Conservation (phyloP, 2,888 invertebrate genomes). For the Phengaris alcon region DNA sequence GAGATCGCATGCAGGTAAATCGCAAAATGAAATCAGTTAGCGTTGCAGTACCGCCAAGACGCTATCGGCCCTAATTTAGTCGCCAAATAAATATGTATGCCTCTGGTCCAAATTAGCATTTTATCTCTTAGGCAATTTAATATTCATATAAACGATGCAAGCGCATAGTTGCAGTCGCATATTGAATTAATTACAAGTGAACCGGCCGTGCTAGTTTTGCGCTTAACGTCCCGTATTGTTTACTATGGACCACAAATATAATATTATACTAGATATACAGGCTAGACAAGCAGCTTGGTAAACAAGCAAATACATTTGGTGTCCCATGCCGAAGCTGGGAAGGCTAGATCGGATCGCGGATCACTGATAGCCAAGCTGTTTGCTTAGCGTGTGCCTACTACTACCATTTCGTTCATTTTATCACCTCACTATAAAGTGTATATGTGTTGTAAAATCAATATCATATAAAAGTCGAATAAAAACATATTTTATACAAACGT, state of each 20-base stretch:
- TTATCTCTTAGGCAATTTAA: slow-evolving; percentile 72
- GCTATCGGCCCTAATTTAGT: slow-evolving; percentile 60
- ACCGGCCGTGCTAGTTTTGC: slow-evolving; percentile 31
- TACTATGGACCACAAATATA: not conserved
- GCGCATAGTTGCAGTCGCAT: slow-evolving; percentile 56
- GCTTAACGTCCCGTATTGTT: slow-evolving; percentile 29
- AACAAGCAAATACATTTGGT: not conserved
- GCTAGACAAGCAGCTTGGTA: not conserved
- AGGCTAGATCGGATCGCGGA: not conserved
- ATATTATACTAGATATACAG: not conserved
- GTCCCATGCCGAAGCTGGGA: too few relatives aligned
- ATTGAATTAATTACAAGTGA: slow-evolving; percentile 64
- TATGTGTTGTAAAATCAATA: slow-evolving; percentile 20
- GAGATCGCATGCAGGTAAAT: slow-evolving; percentile 30
- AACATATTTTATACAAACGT: not conserved
- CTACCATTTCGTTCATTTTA: not conserved
- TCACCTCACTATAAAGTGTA: not conserved
- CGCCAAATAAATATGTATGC: slow-evolving; percentile 63
- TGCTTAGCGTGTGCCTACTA: not conserved
- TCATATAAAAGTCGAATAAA: slow-evolving; percentile 13
- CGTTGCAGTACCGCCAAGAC: slow-evolving; percentile 36
- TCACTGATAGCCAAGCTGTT: not conserved
- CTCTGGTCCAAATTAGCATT: slow-evolving; percentile 68
- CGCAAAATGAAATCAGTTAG: slow-evolving; percentile 46
- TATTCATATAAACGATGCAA: slow-evolving; percentile 71